Evolutionary conservation across 2,113 vertebrate genomes (phyloP).

Genomic region (Heterotis niloticus): DNA sequence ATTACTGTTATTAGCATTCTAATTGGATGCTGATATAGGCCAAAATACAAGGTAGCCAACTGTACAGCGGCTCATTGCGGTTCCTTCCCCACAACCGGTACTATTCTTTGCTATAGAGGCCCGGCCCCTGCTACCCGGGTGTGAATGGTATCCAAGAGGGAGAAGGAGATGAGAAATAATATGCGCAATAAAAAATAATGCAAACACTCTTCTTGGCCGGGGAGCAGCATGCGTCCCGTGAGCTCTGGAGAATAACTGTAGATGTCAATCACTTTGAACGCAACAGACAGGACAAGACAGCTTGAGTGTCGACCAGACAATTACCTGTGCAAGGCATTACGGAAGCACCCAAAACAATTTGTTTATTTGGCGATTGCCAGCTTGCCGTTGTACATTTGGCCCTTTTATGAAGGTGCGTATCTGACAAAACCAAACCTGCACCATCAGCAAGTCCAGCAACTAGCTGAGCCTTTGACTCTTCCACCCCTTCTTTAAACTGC

Average conservation of each 20-base stretch:
- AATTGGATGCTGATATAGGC: slow-evolving; percentile 84
- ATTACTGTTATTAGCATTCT: slow-evolving; percentile 90
- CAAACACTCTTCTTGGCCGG: too few species aligned
- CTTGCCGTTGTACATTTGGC: neutral
- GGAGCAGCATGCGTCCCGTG: too few species aligned
- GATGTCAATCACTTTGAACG: too few species aligned
- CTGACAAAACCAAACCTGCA: neutral
- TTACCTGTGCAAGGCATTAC: too few species aligned
- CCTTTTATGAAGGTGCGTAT: neutral
- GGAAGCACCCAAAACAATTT: too few species aligned
- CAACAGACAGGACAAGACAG: too few species aligned
- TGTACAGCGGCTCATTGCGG: slow-evolving; percentile 73
- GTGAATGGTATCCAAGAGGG: neutral
- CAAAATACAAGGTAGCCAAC: slow-evolving; percentile 80
- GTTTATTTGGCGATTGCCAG: neutral
- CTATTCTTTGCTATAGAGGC: slow-evolving; percentile 62
- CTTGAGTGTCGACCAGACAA: too few species aligned
- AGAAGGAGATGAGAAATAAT: neutral
- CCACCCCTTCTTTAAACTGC: too few species aligned
- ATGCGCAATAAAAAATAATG: too few species aligned
- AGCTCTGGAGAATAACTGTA: too few species aligned
- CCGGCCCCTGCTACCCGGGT: neutral
- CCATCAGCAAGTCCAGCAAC: neutral
- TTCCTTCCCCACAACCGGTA: slow-evolving; percentile 60
- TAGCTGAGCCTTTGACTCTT: neutral